These are phyloP conservation scores for Nipponia nippon DNA, from an alignment of 2,113 vertebrate species.

Conservation along the genomic window DNA sequence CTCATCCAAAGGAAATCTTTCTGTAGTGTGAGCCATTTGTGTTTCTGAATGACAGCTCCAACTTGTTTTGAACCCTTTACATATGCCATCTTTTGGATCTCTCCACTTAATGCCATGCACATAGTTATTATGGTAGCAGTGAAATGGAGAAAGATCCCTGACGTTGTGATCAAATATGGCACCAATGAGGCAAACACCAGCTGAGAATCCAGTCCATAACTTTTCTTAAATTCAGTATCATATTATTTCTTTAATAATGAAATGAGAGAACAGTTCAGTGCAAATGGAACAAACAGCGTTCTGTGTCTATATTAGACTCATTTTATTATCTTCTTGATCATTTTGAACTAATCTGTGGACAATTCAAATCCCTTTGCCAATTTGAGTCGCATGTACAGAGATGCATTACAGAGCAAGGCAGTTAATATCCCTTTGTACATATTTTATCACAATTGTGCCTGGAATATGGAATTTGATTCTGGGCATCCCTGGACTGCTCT, in stretches of 20 bases:
- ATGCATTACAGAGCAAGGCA: background rate
- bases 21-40: background rate
- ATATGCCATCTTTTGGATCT: background rate
- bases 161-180: background rate
- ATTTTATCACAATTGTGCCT: background rate
- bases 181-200: background rate
- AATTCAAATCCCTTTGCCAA: background rate
- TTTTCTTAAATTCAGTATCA: background rate
- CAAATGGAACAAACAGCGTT: background rate
- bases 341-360: background rate
- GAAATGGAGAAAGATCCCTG: background rate
- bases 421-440: accelerated
- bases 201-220: background rate
- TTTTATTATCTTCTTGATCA: background rate
- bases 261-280: background rate
- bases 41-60: background rate
- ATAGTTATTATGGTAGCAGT: background rate
- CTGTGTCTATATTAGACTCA: background rate
- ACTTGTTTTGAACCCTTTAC: background rate
- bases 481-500: background rate
- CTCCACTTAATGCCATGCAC: background rate
- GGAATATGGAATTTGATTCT: background rate
- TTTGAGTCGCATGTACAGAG: background rate
- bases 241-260: background rate
- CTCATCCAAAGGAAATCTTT: background rate